phyloP scores from a whole-genome alignment of 2,113 vertebrate genomes.

The Crotalus horridus region DNA sequence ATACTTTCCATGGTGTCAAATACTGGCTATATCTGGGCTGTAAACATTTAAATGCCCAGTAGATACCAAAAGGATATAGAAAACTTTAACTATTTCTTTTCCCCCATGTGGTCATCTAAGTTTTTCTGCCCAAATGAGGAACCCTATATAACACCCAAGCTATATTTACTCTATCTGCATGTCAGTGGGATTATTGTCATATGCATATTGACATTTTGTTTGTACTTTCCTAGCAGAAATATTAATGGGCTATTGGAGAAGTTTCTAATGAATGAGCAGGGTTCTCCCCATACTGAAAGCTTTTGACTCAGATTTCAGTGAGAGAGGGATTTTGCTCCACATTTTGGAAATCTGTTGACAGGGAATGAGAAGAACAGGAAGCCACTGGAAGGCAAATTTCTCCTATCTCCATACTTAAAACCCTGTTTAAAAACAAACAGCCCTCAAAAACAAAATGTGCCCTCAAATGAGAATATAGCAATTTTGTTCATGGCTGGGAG shows the following conservation, averaged over 20 bases:
- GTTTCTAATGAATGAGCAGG: neutral
- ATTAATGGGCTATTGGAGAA: neutral
- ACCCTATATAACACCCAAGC: neutral
- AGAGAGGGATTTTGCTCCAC: neutral
- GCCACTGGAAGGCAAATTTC: neutral
- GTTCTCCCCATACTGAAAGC: neutral
- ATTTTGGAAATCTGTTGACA: neutral
- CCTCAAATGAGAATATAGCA: neutral
- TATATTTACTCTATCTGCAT: neutral
- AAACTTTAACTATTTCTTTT: neutral
- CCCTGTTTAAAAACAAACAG: neutral
- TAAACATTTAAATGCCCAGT: neutral
- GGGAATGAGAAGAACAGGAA: neutral
- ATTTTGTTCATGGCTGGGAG: neutral
- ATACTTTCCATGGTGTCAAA: neutral
- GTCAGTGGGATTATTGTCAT: neutral
- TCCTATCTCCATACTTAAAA: neutral
- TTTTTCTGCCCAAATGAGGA: neutral
- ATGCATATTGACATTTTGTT: neutral
- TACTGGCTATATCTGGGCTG: neutral
- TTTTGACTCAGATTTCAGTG: neutral
- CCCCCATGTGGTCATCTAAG: neutral
- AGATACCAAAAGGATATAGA: neutral
- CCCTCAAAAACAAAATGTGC: neutral
- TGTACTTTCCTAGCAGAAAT: neutral